Evolutionary conservation across 2,888 invertebrate genomes (phyloP).

Genomic region (Trachelus stipa): DNA sequence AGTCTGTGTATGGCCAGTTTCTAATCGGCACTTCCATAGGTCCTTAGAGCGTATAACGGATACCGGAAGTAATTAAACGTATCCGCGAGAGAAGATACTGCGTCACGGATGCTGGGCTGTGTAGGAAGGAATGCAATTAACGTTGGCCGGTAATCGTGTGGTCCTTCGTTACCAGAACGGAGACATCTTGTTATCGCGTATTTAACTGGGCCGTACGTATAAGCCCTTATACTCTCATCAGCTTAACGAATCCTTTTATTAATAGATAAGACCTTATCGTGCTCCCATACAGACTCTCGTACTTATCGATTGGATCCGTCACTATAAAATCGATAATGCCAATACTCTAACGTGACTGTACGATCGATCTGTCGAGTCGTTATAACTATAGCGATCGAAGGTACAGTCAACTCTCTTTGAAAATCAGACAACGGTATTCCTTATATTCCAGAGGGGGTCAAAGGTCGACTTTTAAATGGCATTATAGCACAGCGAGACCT

Average conservation of each 20-base stretch:
- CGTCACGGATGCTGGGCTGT: slow-evolving; percentile 23
- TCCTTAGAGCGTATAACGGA: background rate
- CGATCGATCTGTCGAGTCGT: background rate
- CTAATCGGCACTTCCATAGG: background rate
- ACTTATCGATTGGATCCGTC: background rate
- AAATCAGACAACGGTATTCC: slow-evolving; percentile 23
- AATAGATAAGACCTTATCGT: background rate
- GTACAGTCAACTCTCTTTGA: slow-evolving; percentile 14
- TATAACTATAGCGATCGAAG: slow-evolving; percentile 6
- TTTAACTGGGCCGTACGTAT: background rate
- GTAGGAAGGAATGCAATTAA: slow-evolving; percentile 49
- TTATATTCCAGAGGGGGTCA: slow-evolving; percentile 13
- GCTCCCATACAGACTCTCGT: background rate
- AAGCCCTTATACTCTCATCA: background rate
- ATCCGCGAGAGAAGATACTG: slow-evolving; percentile 28
- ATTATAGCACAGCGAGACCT: slow-evolving; percentile 11
- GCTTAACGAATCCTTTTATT: background rate
- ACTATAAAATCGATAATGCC: background rate
- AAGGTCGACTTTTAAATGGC: slow-evolving; percentile 19
- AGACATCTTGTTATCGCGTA: slow-evolving; percentile 5
- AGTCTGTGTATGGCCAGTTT: background rate
- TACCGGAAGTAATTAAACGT: slow-evolving; percentile 48
- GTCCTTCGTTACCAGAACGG: background rate
- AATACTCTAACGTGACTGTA: background rate
- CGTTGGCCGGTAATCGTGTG: slow-evolving; percentile 32